Evolutionary conservation across 1,140 invertebrate species (phyloP).

Genomic region (Brachionus angularis): DNA sequence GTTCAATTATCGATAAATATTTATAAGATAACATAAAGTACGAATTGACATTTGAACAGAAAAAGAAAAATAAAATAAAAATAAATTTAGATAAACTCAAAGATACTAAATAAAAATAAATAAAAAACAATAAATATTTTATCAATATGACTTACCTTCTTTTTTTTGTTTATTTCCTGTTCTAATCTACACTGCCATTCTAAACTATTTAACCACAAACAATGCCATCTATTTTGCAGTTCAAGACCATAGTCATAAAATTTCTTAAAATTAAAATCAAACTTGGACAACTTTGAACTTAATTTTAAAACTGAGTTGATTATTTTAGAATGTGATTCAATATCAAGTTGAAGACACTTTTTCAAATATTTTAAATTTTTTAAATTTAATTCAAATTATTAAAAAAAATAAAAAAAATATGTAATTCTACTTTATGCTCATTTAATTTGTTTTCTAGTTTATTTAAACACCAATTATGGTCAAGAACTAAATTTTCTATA

Average conservation of each 20-base stretch:
- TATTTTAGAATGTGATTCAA: constrained; percentile 75
- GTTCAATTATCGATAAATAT: too few relatives aligned
- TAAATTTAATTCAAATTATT: too few relatives aligned
- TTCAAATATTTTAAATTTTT: constrained; percentile 36
- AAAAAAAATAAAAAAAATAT: constrained; percentile 39
- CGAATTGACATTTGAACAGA: too few relatives aligned
- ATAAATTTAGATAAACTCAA: constrained; percentile 21
- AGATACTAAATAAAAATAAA: constrained; percentile 25
- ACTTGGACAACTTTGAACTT: constrained; percentile 61
- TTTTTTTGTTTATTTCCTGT: constrained; percentile 57
- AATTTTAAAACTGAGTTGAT: constrained; percentile 72
- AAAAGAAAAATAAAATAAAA: too few relatives aligned
- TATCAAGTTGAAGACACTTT: constrained; percentile 75
- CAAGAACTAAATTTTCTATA: constrained; percentile 49
- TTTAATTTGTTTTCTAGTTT: constrained; percentile 52
- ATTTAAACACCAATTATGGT: constrained; percentile 49
- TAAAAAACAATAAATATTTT: background rate
- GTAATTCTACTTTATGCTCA: constrained; percentile 52
- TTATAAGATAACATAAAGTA: too few relatives aligned
- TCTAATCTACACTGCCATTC: constrained; percentile 82
- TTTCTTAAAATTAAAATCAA: constrained; percentile 42
- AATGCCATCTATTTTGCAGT: constrained; percentile 70
- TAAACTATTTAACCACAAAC: constrained; percentile 75
- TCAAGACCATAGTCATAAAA: constrained; percentile 47
- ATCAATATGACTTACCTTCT: constrained; percentile 34